A percentile compares a stretch with the other conserved stretches of the same genome.
phyloP scores from a whole-genome alignment of 2,888 invertebrate species.

The Resseliella maxima region DNA sequence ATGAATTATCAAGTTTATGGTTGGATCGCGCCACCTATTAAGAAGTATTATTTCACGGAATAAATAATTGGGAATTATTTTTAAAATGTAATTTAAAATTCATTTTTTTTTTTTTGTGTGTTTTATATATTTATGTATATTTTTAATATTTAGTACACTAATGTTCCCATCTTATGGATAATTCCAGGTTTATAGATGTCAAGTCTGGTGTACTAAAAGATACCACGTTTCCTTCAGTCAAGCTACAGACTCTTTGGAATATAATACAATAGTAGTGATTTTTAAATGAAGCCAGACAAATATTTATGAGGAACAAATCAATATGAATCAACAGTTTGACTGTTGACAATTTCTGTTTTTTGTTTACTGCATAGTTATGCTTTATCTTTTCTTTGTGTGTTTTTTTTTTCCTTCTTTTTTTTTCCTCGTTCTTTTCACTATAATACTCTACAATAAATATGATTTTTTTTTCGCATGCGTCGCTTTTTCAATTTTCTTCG shows the following conservation, averaged over 20 bases:
- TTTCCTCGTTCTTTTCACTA: background rate
- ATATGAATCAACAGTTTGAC: background rate
- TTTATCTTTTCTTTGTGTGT: too few relatives aligned
- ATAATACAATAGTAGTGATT: background rate
- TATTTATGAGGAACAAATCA: background rate
- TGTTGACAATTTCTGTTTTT: background rate
- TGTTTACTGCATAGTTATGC: background rate
- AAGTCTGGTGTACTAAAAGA: too few relatives aligned
- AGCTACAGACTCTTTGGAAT: background rate
- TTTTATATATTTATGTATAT: too few relatives aligned
- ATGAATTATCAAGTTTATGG: too few relatives aligned
- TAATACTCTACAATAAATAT: constrained; percentile 47
- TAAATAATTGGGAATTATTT: too few relatives aligned
- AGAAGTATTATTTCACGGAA: too few relatives aligned
- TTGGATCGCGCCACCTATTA: too few relatives aligned
- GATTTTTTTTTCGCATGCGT: constrained; percentile 1
- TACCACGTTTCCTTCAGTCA: background rate
- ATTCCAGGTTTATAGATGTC: too few relatives aligned
- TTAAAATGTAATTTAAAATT: too few relatives aligned
- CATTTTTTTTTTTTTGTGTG: too few relatives aligned
- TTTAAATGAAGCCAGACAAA: background rate
- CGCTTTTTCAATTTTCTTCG: background rate
- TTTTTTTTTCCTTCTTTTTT: background rate
- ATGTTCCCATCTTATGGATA: too few relatives aligned
- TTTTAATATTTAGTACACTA: too few relatives aligned